Evolutionary conservation across 2,888 invertebrate genomes (phyloP).

Genomic region (Tachina fera): DNA sequence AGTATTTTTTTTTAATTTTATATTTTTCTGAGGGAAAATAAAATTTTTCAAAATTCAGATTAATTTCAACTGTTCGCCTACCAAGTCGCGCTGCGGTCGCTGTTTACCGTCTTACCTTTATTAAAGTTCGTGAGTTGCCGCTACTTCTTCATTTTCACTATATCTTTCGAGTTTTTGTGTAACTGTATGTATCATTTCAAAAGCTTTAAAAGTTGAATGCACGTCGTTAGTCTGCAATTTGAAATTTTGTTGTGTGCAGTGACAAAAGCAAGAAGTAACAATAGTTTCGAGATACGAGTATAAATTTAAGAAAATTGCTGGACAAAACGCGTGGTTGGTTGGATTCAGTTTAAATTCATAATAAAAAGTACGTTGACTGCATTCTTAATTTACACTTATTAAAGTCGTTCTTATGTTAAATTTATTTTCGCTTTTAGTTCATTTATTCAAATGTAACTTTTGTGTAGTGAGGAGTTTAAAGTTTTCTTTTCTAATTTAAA

Average conservation of each 20-base stretch:
- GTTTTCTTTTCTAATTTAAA: background rate
- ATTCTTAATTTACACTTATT: slow-evolving; percentile 42
- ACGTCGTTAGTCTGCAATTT: slow-evolving; percentile 10
- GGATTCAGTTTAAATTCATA: slow-evolving; percentile 64
- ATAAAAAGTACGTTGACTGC: slow-evolving; percentile 69
- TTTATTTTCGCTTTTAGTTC: background rate
- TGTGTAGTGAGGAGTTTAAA: background rate
- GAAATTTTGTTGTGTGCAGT: slow-evolving; percentile 26
- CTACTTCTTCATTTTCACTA: slow-evolving; percentile 20
- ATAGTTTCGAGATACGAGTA: slow-evolving; percentile 3
- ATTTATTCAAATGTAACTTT: background rate
- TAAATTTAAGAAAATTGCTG: slow-evolving; percentile 35
- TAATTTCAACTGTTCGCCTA: slow-evolving; percentile 76
- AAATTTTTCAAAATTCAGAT: slow-evolving; percentile 77
- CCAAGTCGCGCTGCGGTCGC: slow-evolving; percentile 74
- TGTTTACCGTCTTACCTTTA: slow-evolving; percentile 39
- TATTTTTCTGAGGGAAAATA: slow-evolving; percentile 74
- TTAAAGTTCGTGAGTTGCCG: slow-evolving; percentile 43
- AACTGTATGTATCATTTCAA: slow-evolving; percentile 7
- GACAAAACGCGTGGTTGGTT: slow-evolving; percentile 36
- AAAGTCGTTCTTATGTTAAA: slow-evolving; percentile 9
- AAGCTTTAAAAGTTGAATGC: slow-evolving; percentile 11
- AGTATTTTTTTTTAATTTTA: slow-evolving; percentile 68
- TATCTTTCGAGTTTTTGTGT: slow-evolving; percentile 28
- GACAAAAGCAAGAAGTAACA: background rate